Evolutionary conservation across 2,113 vertebrate species (phyloP).

Genomic region (Poeciliopsis occidentalis): DNA sequence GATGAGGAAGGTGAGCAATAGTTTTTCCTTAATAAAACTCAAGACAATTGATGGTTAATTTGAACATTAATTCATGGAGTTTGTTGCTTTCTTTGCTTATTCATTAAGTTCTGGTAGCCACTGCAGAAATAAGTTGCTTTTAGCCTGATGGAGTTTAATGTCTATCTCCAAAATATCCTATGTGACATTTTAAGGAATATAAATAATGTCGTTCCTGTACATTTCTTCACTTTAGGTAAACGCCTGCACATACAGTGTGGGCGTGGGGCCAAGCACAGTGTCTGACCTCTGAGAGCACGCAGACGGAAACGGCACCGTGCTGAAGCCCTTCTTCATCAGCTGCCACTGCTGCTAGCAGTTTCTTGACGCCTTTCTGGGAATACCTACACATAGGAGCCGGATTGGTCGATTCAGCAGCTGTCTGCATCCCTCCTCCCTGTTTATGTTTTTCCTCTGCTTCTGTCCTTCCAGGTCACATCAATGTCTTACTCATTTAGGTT

Average conservation of each 20-base stretch:
- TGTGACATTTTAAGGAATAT: not conserved
- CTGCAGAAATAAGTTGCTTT: not conserved
- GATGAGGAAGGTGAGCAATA: constrained; percentile 94
- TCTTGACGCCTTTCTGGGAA: constrained; percentile 91
- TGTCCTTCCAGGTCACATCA: not conserved
- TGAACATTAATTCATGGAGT: not conserved
- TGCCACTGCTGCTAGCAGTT: constrained; percentile 86
- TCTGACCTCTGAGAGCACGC: not conserved
- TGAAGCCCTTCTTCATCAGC: constrained; percentile 61
- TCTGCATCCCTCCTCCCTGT: not conserved
- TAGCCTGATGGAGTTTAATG: not conserved
- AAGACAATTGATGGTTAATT: not conserved
- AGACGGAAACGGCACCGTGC: constrained; percentile 23
- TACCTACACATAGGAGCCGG: constrained; percentile 87
- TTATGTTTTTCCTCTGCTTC: constrained; percentile 2
- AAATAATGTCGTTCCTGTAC: not conserved
- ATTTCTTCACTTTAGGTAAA: constrained; percentile 86
- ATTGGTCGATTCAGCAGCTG: constrained; percentile 82
- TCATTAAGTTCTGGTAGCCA: not conserved
- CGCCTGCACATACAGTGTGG: constrained; percentile 86
- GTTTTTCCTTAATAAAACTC: not conserved
- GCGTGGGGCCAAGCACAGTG: constrained; percentile 70
- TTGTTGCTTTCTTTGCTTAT: not conserved
- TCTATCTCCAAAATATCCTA: not conserved
- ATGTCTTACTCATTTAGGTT: not conserved